Conservation (phyloP, 2,888 invertebrate genomes). For the Lasioglossum figueresi region DNA sequence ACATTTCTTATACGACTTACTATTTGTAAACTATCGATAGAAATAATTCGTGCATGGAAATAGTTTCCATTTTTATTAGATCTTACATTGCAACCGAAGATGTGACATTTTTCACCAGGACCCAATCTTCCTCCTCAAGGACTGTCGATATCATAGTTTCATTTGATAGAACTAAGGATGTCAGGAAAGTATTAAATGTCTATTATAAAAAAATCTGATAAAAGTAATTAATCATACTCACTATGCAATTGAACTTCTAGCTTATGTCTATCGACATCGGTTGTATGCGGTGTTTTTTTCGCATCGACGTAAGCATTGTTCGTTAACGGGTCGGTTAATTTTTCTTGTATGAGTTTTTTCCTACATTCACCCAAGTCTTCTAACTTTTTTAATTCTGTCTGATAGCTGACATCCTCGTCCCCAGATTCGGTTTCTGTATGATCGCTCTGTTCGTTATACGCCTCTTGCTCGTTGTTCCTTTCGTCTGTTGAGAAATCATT, state of each 20-base stretch:
- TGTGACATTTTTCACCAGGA: constrained; percentile 72
- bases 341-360: constrained; percentile 73
- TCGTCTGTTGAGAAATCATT: constrained; percentile 31
- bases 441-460: constrained; percentile 69
- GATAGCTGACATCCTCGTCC: constrained; percentile 80
- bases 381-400: constrained; percentile 77
- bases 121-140: constrained; percentile 80
- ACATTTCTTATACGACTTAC: constrained; percentile 29
- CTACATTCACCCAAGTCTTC: constrained; percentile 79
- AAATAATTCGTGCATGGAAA: constrained; percentile 27
- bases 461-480: constrained; percentile 43
- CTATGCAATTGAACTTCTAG: constrained; percentile 77
- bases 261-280: constrained; percentile 64
- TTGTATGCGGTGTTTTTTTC: constrained; percentile 55
- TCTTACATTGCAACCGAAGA: constrained; percentile 50
- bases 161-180: constrained; percentile 77
- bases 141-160: constrained; percentile 76
- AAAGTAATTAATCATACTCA: constrained; percentile 51
- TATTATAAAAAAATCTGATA: not conserved
- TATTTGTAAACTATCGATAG: constrained; percentile 10
- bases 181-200: not conserved
- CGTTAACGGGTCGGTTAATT: constrained; percentile 56
- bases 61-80: constrained; percentile 14
- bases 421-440: constrained; percentile 62
- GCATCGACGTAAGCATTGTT: constrained; percentile 49